phyloP scores from a whole-genome alignment of 1,140 invertebrate genomes.

The Mamestra configurata region DNA sequence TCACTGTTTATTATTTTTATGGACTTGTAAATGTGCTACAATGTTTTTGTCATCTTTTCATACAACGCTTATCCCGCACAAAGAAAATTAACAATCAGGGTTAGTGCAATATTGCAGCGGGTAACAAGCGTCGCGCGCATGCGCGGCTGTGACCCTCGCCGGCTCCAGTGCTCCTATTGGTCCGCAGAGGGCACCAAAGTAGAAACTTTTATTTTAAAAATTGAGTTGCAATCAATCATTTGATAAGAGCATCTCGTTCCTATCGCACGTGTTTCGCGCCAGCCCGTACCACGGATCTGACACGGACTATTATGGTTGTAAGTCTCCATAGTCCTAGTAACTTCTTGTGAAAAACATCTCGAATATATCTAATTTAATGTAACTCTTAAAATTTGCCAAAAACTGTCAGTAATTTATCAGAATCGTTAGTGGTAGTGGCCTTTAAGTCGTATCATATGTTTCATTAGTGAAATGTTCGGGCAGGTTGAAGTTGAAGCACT shows the following conservation, averaged over 20 bases:
- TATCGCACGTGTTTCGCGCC: background rate
- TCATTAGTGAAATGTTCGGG: background rate
- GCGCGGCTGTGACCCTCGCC: background rate
- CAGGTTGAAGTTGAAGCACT: conserved; percentile 81
- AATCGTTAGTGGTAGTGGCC: conserved; percentile 2
- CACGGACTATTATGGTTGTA: background rate
- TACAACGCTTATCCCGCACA: background rate
- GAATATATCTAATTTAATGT: no score
- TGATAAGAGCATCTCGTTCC: background rate
- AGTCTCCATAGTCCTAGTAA: background rate
- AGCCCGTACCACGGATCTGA: background rate
- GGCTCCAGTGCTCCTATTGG: background rate
- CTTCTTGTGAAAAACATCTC: no score
- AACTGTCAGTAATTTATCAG: conserved; percentile 24
- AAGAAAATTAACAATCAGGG: background rate
- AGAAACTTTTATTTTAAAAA: conserved; percentile 12
- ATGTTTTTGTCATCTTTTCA: no score
- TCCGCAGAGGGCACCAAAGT: background rate
- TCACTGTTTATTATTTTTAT: background rate
- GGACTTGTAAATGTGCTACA: background rate
- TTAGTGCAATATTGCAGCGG: background rate
- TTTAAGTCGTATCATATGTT: background rate
- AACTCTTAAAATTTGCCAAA: background rate
- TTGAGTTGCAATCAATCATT: conserved; percentile 18
- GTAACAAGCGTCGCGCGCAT: background rate